Evolutionary conservation across 1,140 invertebrate genomes (phyloP), one percentile per base, ranked within the genome.

Genomic region (Pseudomyrmex sp.): DNA sequence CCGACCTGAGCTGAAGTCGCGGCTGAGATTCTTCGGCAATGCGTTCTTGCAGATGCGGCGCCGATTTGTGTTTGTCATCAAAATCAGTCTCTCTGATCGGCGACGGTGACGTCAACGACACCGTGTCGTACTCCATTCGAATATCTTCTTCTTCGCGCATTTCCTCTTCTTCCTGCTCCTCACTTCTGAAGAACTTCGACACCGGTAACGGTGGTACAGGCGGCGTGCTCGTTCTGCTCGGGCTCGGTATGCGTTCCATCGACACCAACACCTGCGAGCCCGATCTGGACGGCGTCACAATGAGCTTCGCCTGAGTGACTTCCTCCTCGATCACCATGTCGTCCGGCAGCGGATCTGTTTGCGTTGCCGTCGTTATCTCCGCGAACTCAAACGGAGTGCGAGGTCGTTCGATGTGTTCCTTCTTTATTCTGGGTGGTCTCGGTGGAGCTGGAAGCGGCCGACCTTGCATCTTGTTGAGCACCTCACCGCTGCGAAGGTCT

Each of bases 381-480:
- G 23, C 52, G 44, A 82, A 72, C 5, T 88, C 83, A 44, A 58
- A 61, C 12, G 23, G 69, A 0, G 76, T 77, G 2, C 48, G 50
- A 10, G 82, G 75, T 18, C 73, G 56, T 8, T 59, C 35, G 12
- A 46, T 0, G 66, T 62, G 56, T 0, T 89, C 87, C 8, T 84
- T 89, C 12, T 35, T 70, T 94, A 92, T 93, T 89, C 97, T 94
- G 0, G 97, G 97, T 54, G 97, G 97, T 65, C 97, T 93, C 7
- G 97, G 97, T 0, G 97, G 97, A 10, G 97, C 96, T n/a, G 97
- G 97, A 75, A 98, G 90, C 0, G 97, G 97, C 83, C 97, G 95
- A 79, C 96, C 96, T 93, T 97, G 97, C 95, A 98, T 97, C 94
- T 97, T 97, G 88, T 95, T 96, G 1, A 97, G 95, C 10, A 97